Evolutionary conservation across 2,797 vertebrate genomes (phyloP).

Genomic region (Vireo griseus): DNA sequence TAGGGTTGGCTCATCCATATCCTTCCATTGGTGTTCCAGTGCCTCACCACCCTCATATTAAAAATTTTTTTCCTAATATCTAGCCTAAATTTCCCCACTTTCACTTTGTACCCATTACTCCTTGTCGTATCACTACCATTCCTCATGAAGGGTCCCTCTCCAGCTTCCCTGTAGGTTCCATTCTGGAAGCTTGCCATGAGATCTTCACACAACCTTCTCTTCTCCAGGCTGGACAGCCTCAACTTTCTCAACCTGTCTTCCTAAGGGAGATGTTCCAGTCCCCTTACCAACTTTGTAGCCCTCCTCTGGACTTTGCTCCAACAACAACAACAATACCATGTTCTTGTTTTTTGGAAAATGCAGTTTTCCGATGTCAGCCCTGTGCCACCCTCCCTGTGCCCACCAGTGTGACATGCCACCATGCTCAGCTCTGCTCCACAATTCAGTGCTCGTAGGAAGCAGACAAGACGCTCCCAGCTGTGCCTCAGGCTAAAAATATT

Average conservation of each 20-base stretch:
- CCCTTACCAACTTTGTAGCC: background rate
- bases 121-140: background rate
- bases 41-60: background rate
- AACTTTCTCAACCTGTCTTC: background rate
- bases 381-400: accelerated
- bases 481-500: background rate
- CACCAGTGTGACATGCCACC: accelerated
- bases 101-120: background rate
- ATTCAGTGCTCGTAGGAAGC: background rate
- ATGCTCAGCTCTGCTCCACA: accelerated
- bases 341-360: background rate
- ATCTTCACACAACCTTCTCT: background rate
- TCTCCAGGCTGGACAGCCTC: background rate
- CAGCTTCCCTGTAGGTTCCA: accelerated
- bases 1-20: background rate
- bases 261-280: background rate
- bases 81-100: background rate
- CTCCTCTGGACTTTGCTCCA: background rate
- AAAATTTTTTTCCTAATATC: background rate
- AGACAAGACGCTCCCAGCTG: background rate
- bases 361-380: accelerated
- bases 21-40: background rate
- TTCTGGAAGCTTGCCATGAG: background rate
- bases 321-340: too few species aligned
- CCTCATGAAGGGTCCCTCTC: background rate